Base-by-base conservation (phyloP, 1,140 invertebrate genomes). In the Tyrophagus putrescentiae region DNA sequence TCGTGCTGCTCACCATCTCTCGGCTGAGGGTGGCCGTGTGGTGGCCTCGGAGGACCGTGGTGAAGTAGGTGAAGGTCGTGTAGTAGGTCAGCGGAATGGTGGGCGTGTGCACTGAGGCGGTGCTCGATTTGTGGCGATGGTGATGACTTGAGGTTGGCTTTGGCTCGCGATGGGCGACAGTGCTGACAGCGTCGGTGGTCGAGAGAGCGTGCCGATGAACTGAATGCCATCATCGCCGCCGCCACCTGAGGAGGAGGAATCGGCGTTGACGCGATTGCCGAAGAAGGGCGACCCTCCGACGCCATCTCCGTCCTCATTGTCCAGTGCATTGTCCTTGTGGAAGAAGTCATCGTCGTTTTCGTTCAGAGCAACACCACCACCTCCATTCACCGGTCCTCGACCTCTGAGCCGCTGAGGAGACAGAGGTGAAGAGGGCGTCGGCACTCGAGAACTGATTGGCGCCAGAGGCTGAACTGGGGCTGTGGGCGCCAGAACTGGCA, bases 31-130 rank as follows among this genome's bases (percentile, higher is more conserved):
- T 11, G 2, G 62, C 29, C 13, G 64, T 65, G 36, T 65, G 64
- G 34, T 23, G 57, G 25, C 64, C 64, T 18, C 58, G 31, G 29
- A 65, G 23, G 7, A 65, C 64, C 13, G 64, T 65, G 7, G 64
- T 65, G n/a, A 65, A 65, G 34, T 65, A 65, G 13, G 64, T 65
- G 44, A 57, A 65, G 25, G 52, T 62, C n/a, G 64, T 65, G n/a
- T 36, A 31, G 39, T 60, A 65, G 45, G 58, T 65, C 23, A 64
- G 33, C 1, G 45, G 52, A 28, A 64, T 52, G 9, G 64, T 62
- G 3, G 61, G 61, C 29, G 60, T 62, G 16, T 60, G 41, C 1
- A 62, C 39, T 34, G 25, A 13, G 25, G 1, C 27, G 2, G n/a
- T n/a, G n/a, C n/a, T n/a, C n/a, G n/a, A n/a, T 9, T 2, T 16